Evolutionary conservation across 2,888 invertebrate species (phyloP).

Genomic region (Sarcophaga carnaria): DNA sequence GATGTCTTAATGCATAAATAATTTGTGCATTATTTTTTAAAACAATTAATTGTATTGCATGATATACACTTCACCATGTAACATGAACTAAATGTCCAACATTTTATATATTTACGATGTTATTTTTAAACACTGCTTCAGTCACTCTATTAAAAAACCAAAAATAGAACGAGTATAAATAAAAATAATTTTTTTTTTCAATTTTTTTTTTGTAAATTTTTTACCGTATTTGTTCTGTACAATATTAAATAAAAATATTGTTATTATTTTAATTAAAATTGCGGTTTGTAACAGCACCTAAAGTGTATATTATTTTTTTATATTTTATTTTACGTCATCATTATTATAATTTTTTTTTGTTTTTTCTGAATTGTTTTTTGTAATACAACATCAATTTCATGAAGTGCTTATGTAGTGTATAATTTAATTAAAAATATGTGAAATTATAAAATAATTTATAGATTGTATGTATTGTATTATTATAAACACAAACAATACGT

Average conservation of each 20-base stretch:
- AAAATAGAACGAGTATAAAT: no score
- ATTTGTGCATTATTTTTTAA: no score
- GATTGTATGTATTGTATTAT: background rate
- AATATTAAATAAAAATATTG: constrained; percentile 65
- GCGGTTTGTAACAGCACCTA: constrained; percentile 46
- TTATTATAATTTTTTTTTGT: no score
- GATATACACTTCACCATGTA: no score
- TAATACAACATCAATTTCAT: constrained; percentile 25
- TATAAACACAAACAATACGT: background rate
- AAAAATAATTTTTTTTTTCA: no score
- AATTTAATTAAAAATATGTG: constrained; percentile 36
- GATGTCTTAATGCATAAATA: no score
- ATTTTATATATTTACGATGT: no score
- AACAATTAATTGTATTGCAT: no score
- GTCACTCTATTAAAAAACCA: no score
- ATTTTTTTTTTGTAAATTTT: background rate
- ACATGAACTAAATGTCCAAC: no score
- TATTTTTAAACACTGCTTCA: no score
- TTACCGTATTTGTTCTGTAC: background rate
- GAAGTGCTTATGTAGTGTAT: constrained; percentile 23
- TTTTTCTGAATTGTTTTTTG: background rate
- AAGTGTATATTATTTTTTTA: background rate
- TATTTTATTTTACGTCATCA: no score
- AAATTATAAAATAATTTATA: background rate
- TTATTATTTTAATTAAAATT: constrained; percentile 69